These are phyloP conservation scores for Corythornis cristatus DNA, from an alignment of 2,113 vertebrate genomes.

Conservation along the genomic window DNA sequence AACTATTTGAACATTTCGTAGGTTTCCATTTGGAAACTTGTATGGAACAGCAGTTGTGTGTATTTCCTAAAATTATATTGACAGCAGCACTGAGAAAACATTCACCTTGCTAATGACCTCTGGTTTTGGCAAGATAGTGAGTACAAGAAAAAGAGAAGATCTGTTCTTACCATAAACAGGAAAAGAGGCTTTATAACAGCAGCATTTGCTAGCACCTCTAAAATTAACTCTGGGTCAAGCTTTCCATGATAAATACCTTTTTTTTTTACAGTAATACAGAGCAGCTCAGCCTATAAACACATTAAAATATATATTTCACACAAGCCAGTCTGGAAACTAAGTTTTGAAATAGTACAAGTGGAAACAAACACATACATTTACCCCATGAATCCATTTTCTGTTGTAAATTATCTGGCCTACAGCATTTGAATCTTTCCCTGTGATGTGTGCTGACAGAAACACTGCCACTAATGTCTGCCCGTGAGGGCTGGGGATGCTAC, in stretches of 20 bases:
- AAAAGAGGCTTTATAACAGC: constrained; percentile 32
- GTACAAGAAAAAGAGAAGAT: not conserved
- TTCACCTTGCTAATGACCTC: constrained; percentile 50
- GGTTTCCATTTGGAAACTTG: not conserved
- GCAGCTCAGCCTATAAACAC: not conserved
- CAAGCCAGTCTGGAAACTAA: not conserved
- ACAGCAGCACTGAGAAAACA: constrained; percentile 4
- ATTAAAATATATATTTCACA: not conserved
- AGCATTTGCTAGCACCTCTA: constrained; percentile 48
- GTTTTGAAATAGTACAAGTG: constrained; percentile 13
- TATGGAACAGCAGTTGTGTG: not conserved
- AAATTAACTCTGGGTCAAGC: constrained; percentile 45
- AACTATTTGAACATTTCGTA: not conserved
- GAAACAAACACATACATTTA: constrained; percentile 1
- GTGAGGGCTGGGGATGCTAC: not conserved
- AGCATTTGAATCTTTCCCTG: not conserved
- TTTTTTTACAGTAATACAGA: constrained; percentile 43
- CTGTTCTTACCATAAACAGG: constrained; percentile 50
- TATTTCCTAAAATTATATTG: constrained; percentile 10
- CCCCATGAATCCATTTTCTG: not conserved
- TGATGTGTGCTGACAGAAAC: not conserved
- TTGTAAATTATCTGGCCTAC: not conserved
- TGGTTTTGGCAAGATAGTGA: constrained; percentile 26
- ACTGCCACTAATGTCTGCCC: not conserved
- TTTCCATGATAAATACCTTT: constrained; percentile 30